Evolutionary conservation across 2,113 vertebrate species (phyloP), one percentile per base, ranked within the genome.

Genomic region (Morone chrysops): DNA sequence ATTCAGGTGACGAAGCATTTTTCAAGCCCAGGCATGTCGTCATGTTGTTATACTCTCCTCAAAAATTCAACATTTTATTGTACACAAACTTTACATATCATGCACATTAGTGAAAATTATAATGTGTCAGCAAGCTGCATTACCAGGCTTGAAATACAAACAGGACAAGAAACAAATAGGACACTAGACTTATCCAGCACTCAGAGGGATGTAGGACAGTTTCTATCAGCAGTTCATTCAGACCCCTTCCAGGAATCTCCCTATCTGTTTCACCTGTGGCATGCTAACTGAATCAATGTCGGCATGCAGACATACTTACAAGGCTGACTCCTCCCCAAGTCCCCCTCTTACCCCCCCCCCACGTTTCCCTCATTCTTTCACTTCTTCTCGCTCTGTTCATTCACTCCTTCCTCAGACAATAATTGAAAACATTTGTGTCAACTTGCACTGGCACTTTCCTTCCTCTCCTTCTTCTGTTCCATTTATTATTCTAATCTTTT

Each of bases 221-320:
- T 76, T 75, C 51, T 67, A 38, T 82, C 51, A 85, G 71, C 65
- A 84, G 89, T 83, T 85, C 50, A 92, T 94, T 94, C 92, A 90
- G 93, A 95, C 94, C 94, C 94, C 95, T 95, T 96, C 95, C 94
- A 94, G 92, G 92, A 95, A 94, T 94, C 94, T 95, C 94, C 94
- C 91, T 88, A 90, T 94, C 92, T 94, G 91, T 94, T 93, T 93
- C 94, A 94, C 92, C 83, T 93, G 91, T 95, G 91, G 94, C 95
- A 95, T 95, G 94, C 93, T 95, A 95, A 95, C 94, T 92, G 90
- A 93, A 94, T 94, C 94, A 94, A 87, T 95, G 95, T 95, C 86
- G 83, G 94, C 95, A 95, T 96, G 94, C 93, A 72, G 92, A 92
- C 87, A 84, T 93, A 94, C 92, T 94, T 92, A 94, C 87, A 90